A percentile compares a stretch with the other conserved stretches of the same genome.
These are phyloP conservation scores for Sminthurinus aureus DNA, from an alignment of 2,888 invertebrate species.

Conservation along the genomic window DNA sequence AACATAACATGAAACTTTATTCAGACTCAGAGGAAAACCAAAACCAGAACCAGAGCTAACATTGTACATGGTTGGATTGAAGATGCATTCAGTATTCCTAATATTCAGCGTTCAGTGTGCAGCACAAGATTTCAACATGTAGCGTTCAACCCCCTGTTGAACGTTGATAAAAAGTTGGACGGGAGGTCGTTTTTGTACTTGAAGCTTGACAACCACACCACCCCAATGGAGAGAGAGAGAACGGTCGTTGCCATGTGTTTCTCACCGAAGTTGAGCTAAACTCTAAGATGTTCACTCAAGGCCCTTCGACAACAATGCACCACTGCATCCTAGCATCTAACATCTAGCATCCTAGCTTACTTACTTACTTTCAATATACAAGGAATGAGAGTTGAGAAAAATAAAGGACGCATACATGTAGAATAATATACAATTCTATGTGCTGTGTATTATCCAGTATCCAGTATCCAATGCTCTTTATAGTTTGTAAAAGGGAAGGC, in stretches of 20 bases:
- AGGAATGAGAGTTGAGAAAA: constrained; percentile 4
- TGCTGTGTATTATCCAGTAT: too few relatives aligned
- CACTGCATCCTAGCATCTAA: background rate
- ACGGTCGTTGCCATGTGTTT: constrained; percentile 48
- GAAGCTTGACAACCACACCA: constrained; percentile 44
- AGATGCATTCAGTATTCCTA: background rate
- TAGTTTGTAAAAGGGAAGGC: too few relatives aligned
- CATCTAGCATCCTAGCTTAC: too few relatives aligned
- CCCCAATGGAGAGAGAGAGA: constrained; percentile 40
- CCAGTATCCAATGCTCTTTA: too few relatives aligned
- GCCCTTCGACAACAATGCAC: constrained; percentile 39
- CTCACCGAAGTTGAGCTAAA: background rate
- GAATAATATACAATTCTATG: background rate
- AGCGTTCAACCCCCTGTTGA: background rate
- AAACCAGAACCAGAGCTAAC: background rate
- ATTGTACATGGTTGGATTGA: background rate
- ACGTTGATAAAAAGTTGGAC: constrained; percentile 56
- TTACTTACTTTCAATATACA: background rate
- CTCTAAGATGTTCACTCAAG: constrained; percentile 12
- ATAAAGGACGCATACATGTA: constrained; percentile 18
- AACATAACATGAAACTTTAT: too few relatives aligned
- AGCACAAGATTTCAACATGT: background rate
- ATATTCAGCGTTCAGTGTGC: background rate
- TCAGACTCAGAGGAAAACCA: too few relatives aligned
- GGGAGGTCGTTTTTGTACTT: constrained; percentile 59